phyloP scores from a whole-genome alignment of 2,888 invertebrate species.

The Psylliodes chrysocephalus region DNA sequence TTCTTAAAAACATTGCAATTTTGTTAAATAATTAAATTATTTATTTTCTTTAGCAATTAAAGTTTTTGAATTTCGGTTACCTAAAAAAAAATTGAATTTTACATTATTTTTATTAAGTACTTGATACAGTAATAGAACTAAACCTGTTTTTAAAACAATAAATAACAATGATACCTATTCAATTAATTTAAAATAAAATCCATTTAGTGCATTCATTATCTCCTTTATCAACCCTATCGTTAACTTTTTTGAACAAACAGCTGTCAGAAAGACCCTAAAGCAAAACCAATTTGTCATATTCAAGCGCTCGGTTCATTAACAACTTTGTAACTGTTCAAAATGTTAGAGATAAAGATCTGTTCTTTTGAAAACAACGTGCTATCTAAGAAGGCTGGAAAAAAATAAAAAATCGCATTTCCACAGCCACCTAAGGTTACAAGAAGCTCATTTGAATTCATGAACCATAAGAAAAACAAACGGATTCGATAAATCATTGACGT shows the following conservation, averaged over 20 bases:
- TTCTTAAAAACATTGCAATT: too few species aligned
- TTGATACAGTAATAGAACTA: too few species aligned
- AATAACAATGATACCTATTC: too few species aligned
- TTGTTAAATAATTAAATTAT: too few species aligned
- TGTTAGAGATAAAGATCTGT: neutral
- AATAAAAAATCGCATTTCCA: slow-evolving; percentile 8
- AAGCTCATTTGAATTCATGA: slow-evolving; percentile 23
- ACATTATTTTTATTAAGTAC: too few species aligned
- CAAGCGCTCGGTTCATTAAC: slow-evolving; percentile 10
- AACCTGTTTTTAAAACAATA: neutral
- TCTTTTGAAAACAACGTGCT: neutral
- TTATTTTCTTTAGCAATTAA: too few species aligned
- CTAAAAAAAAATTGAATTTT: too few species aligned
- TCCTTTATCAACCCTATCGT: neutral
- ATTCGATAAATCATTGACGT: slow-evolving; percentile 44
- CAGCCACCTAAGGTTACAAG: slow-evolving; percentile 18
- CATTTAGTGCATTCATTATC: neutral
- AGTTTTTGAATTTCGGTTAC: too few species aligned
- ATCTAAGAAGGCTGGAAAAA: neutral
- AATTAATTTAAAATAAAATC: neutral
- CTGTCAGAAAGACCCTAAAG: slow-evolving; percentile 4
- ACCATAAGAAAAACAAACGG: slow-evolving; percentile 24
- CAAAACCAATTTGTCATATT: slow-evolving; percentile 19
- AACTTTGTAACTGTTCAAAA: slow-evolving; percentile 4
- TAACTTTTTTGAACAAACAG: slow-evolving; percentile 12